These are phyloP conservation scores for Rhagonycha lutea DNA, from an alignment of 2,888 invertebrate species.

Conservation along the genomic window DNA sequence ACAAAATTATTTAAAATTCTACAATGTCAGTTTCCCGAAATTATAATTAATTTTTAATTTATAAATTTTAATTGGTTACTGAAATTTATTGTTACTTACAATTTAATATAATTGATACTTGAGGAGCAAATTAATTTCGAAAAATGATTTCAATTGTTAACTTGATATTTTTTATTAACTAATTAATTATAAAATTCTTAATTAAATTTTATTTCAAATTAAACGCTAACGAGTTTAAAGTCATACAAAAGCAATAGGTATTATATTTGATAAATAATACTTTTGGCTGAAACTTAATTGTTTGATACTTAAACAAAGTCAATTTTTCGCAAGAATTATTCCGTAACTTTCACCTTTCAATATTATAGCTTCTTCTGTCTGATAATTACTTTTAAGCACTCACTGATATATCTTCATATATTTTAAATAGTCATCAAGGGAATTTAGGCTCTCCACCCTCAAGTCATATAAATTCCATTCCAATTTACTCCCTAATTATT, in stretches of 20 bases:
- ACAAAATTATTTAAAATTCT: not conserved
- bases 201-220: not conserved
- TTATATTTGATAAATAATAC: too few relatives aligned
- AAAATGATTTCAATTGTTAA: not conserved
- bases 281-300: not conserved
- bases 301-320: not conserved
- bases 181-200: not conserved
- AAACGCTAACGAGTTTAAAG: not conserved
- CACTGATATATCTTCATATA: too few relatives aligned
- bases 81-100: not conserved
- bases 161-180: not conserved
- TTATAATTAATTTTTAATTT: not conserved
- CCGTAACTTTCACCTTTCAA: too few relatives aligned
- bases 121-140: not conserved
- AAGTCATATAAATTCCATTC: too few relatives aligned
- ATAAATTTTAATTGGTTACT: not conserved
- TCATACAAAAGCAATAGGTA: not conserved
- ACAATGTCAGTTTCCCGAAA: not conserved
- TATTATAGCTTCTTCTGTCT: too few relatives aligned
- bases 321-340: too few relatives aligned
- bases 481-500: too few relatives aligned
- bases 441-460: too few relatives aligned
- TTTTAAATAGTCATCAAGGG: too few relatives aligned
- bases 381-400: too few relatives aligned
- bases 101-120: not conserved